A percentile compares a stretch with the other conserved stretches of the same genome.
Evolutionary conservation across 2,113 vertebrate species (phyloP).

Genomic region (Vulpes vulpes): DNA sequence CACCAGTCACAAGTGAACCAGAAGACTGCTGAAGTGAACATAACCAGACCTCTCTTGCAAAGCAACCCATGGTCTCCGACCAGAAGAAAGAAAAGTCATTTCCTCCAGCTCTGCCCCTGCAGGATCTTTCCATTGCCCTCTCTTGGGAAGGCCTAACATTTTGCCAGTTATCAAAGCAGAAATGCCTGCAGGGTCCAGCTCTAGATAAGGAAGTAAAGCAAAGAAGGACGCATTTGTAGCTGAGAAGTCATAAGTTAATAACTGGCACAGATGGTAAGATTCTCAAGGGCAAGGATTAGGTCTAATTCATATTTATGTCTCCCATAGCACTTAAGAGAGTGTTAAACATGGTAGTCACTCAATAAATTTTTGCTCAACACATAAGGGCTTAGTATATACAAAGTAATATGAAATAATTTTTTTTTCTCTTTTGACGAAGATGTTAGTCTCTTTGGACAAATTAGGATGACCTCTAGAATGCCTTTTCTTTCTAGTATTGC

Average conservation of each 20-base stretch:
- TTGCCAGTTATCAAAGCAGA: neutral
- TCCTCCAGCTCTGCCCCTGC: neutral
- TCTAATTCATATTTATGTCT: constrained; percentile 25
- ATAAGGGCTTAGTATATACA: neutral
- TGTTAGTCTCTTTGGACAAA: constrained; percentile 5
- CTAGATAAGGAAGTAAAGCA: neutral
- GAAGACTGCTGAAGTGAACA: neutral
- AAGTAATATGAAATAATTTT: constrained; percentile 1
- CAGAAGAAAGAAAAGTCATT: neutral
- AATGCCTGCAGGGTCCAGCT: neutral
- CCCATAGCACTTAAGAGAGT: neutral
- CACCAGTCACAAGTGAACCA: neutral
- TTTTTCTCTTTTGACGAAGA: constrained; percentile 28
- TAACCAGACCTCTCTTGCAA: neutral
- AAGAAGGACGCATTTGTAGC: neutral
- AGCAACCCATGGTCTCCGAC: neutral
- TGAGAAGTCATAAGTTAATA: neutral
- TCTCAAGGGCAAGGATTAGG: neutral
- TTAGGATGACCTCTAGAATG: constrained; percentile 1
- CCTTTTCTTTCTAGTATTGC: constrained; percentile 2
- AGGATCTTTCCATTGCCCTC: neutral
- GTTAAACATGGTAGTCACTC: neutral
- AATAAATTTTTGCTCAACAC: constrained; percentile 41
- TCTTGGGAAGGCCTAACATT: neutral
- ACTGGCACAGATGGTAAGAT: neutral